phyloP scores from a whole-genome alignment of 2,888 invertebrate genomes.

The Tipula vernalis region DNA sequence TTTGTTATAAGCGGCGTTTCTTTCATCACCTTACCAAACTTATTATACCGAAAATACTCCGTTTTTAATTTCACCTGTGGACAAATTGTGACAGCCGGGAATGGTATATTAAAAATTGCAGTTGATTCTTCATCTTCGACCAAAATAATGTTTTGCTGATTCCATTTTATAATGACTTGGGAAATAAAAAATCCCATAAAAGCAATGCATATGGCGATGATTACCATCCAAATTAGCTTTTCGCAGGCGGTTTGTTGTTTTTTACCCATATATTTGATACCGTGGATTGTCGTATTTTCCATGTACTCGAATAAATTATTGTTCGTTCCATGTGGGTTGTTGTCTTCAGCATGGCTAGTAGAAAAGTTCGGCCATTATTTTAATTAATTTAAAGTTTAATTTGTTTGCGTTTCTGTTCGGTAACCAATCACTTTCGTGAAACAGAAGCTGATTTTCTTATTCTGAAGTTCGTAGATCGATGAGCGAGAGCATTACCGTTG shows the following conservation, averaged over 20 bases:
- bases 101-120: constrained; percentile 19
- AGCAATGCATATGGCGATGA: constrained; percentile 45
- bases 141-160: constrained; percentile 56
- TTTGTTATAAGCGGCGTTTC: not conserved
- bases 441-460: too few species aligned
- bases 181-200: constrained; percentile 46
- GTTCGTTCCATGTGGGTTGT: too few species aligned
- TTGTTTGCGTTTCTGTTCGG: too few species aligned
- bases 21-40: not conserved
- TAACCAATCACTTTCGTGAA: too few species aligned
- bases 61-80: constrained; percentile 14
- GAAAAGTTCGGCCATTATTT: too few species aligned
- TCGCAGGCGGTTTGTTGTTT: constrained; percentile 42
- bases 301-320: constrained; percentile 38
- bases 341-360: too few species aligned
- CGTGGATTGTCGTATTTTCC: constrained; percentile 49
- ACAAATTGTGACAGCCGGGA: constrained; percentile 18
- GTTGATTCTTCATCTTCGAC: constrained; percentile 54
- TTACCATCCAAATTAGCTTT: constrained; percentile 51
- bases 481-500: too few species aligned
- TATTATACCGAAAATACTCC: not conserved
- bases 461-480: too few species aligned
- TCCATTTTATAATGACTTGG: constrained; percentile 58
- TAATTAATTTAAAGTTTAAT: too few species aligned
- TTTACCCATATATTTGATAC: constrained; percentile 48